Base-by-base conservation (phyloP, 2,797 vertebrate genomes). In the Sebastes minor region DNA sequence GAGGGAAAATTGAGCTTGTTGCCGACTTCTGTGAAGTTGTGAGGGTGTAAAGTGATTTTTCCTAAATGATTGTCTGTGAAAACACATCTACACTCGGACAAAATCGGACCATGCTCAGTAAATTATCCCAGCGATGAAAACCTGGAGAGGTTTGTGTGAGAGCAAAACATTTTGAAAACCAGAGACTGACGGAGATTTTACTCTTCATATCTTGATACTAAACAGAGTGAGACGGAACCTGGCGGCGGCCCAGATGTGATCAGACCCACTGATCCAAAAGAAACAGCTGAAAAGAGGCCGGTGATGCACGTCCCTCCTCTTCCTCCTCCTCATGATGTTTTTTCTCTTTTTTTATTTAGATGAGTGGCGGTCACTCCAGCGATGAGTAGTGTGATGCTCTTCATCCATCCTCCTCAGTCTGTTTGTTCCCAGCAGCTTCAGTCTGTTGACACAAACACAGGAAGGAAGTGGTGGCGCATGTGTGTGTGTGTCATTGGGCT, bases 381-480 rank as follows among this genome's bases (percentile, higher is more conserved):
- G 77, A 71, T 65, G 68, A 71, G 56, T 52, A 69, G 80, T 77
- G 75, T 70, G 71, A 38, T 64, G 79, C 62, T 77, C 68, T 56
- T 72, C 67, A 16, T 70, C 69, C n/a, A 2, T 77, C 78, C 22
- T 79, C 55, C 3, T 13, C 71, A 69, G 42, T 59, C 8, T 23
- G 66, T 80, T 71, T 30, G 70, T 71, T 71, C 61, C 61, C 63
- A 59, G 83, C 77, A 82, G 86, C 69, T 78, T 95, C 92, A 96
- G 82, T 91, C 95, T 96, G 93, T 90, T 59, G 80, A 91, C 14
- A 81, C 69, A 90, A 92, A 91, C 81, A 94, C 60, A 87, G 13
- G 23, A 64, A 86, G 82, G 80, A 76, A 70, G 76, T 22, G 65
- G 60, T 65, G 52, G 12, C 8, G 46, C 4, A 3, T n/a, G n/a